Evolutionary conservation across 2,113 vertebrate genomes (phyloP).

Genomic region (Tauraco erythrolophus): DNA sequence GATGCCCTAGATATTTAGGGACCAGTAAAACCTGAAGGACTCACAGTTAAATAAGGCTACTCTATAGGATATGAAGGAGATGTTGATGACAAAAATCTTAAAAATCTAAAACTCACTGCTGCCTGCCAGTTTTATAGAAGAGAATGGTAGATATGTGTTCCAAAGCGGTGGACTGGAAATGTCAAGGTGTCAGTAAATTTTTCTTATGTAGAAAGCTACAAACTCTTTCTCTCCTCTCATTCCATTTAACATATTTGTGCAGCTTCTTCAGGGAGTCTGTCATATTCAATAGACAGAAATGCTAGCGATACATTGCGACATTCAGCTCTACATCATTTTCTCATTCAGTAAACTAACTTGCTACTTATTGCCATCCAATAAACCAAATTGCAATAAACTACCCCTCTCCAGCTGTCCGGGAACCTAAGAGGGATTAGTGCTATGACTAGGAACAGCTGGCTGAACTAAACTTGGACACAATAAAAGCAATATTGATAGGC

Average conservation of each 20-base stretch:
- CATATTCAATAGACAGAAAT: background rate
- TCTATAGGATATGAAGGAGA: background rate
- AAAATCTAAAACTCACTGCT: background rate
- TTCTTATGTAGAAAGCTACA: background rate
- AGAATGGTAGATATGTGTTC: background rate
- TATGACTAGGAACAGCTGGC: background rate
- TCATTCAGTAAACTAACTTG: background rate
- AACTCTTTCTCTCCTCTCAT: background rate
- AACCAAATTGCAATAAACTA: background rate
- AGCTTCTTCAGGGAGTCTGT: background rate
- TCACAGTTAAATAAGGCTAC: background rate
- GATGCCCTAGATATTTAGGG: background rate
- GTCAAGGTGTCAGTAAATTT: background rate
- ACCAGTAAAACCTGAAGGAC: background rate
- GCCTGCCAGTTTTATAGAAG: background rate
- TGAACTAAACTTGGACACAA: background rate
- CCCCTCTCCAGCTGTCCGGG: background rate
- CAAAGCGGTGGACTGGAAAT: background rate
- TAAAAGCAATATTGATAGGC: constrained; percentile 37
- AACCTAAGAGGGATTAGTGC: background rate
- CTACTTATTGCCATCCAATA: background rate
- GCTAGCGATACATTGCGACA: background rate
- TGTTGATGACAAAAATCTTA: background rate
- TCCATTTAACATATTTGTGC: background rate
- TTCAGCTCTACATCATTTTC: background rate